Conservation (phyloP, 1,140 invertebrate genomes). For the Sitophilus oryzae region DNA sequence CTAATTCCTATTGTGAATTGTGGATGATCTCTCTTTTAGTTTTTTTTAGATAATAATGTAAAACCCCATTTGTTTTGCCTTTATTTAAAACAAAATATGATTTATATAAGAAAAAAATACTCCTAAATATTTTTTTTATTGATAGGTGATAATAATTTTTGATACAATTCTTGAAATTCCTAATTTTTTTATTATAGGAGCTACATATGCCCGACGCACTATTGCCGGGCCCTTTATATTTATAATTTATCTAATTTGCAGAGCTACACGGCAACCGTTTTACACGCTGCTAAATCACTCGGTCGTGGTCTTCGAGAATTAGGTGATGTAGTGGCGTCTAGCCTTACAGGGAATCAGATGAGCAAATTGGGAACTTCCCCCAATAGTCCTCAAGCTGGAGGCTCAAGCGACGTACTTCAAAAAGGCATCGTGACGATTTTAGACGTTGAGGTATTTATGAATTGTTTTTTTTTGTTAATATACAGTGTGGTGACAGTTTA, state of each 20-base stretch:
- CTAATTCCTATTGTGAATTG: too few species aligned
- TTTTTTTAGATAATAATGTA: too few species aligned
- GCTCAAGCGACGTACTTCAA: slow-evolving; percentile 52
- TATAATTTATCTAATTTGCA: slow-evolving; percentile 56
- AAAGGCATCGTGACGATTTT: slow-evolving; percentile 85
- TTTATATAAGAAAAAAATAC: too few species aligned
- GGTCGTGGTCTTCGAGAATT: slow-evolving; percentile 80
- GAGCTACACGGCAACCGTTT: slow-evolving; percentile 91
- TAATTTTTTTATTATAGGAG: too few species aligned
- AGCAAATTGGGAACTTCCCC: slow-evolving; percentile 41
- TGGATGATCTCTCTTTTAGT: too few species aligned
- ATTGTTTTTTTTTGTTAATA: slow-evolving; percentile 3
- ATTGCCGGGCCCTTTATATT: too few species aligned
- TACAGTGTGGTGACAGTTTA: background rate
- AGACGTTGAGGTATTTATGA: slow-evolving; percentile 64
- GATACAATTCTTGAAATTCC: too few species aligned
- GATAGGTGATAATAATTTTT: too few species aligned
- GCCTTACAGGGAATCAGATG: slow-evolving; percentile 63
- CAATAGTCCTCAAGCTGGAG: slow-evolving; percentile 44
- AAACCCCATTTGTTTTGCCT: too few species aligned
- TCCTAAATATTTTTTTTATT: too few species aligned
- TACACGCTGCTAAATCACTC: slow-evolving; percentile 90
- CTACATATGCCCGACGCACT: too few species aligned
- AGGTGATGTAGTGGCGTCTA: slow-evolving; percentile 89
- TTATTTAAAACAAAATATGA: too few species aligned